Conservation (phyloP, 2,797 vertebrate species). For the Leontopithecus rosalia region DNA sequence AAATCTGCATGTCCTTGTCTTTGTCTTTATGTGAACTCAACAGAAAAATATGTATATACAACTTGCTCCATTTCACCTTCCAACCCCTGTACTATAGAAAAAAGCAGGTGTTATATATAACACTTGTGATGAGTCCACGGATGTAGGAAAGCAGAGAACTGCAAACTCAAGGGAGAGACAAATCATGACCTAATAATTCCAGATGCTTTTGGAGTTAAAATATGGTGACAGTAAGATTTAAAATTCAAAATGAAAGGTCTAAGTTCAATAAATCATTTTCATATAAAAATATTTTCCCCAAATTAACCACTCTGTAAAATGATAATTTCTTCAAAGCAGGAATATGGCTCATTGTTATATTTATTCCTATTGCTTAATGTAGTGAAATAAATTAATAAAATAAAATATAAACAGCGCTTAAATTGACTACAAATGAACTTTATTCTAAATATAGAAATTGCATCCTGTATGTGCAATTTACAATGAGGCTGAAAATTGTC, state of each 20-base stretch:
- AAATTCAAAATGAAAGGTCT: neutral
- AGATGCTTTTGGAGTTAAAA: neutral
- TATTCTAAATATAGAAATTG: neutral
- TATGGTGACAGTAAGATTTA: neutral
- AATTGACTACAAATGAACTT: neutral
- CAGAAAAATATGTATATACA: constrained; percentile 75
- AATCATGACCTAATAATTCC: constrained; percentile 29
- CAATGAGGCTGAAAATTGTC: neutral
- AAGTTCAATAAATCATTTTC: neutral
- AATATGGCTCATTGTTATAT: neutral
- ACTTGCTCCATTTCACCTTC: constrained; percentile 67
- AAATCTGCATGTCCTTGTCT: constrained; percentile 65
- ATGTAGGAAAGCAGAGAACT: constrained; percentile 58
- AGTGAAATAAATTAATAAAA: neutral
- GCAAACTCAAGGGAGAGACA: constrained; percentile 1
- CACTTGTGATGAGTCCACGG: neutral
- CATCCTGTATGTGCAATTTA: neutral
- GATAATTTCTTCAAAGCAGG: neutral
- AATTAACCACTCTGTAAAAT: neutral
- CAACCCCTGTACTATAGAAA: constrained; percentile 9
- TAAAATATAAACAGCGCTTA: neutral
- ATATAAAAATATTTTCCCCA: neutral
- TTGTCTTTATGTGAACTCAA: constrained; percentile 78
- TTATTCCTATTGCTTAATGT: neutral
- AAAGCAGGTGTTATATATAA: constrained; percentile 74